A percentile compares a stretch with the other conserved stretches of the same genome.
These are phyloP conservation scores for Perizoma affinitatum DNA, from an alignment of 2,888 invertebrate genomes.

Conservation along the genomic window DNA sequence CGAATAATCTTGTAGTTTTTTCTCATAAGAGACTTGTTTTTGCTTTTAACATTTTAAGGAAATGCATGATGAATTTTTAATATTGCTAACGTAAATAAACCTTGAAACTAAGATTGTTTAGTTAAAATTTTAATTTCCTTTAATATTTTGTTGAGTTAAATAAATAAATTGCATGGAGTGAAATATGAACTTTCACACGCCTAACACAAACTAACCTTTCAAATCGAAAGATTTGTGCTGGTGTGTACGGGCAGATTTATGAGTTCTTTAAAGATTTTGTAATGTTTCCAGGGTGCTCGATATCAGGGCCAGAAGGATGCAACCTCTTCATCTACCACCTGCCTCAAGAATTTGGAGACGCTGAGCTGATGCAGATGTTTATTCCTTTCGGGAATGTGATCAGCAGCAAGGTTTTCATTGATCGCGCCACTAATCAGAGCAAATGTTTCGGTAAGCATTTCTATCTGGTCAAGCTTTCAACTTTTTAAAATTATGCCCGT, in stretches of 20 bases:
- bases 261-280: constrained; percentile 88
- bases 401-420: constrained; percentile 99
- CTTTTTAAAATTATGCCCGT: too few relatives aligned
- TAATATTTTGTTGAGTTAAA: neutral
- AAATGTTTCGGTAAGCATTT: constrained; percentile 98
- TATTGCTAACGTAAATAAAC: neutral
- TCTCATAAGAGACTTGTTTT: neutral
- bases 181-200: constrained; percentile 3
- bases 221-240: constrained; percentile 24
- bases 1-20: neutral
- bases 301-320: constrained; percentile 99
- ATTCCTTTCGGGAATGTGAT: constrained; percentile 99
- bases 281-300: constrained; percentile 94
- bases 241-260: constrained; percentile 78
- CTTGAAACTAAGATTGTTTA: neutral
- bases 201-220: constrained; percentile 28
- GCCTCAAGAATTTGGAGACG: constrained; percentile 99
- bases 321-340: constrained; percentile 99
- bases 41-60: constrained; percentile 2
- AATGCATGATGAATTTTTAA: constrained; percentile 12
- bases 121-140: neutral
- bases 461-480: too few relatives aligned
- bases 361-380: constrained; percentile 99
- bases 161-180: constrained; percentile 11
- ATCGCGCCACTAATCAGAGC: constrained; percentile 99